Evolutionary conservation across 2,888 invertebrate species (phyloP).

Genomic region (Chrysina gloriosa): DNA sequence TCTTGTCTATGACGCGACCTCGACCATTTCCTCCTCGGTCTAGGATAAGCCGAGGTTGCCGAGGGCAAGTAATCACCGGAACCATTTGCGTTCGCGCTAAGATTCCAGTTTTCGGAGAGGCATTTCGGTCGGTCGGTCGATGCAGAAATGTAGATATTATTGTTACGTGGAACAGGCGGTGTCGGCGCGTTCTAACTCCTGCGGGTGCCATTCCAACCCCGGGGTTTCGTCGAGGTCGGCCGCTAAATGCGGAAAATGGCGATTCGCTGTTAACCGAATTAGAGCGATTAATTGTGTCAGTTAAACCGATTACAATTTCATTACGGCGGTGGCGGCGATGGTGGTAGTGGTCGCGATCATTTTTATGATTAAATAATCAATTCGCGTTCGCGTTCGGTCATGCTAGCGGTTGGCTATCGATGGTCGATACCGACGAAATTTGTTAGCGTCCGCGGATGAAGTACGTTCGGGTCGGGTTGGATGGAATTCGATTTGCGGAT

Average conservation of each 20-base stretch:
- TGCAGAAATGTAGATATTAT: neutral
- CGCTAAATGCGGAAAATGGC: slow-evolving; percentile 52
- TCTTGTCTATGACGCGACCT: slow-evolving; percentile 15
- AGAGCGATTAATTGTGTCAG: slow-evolving; percentile 54
- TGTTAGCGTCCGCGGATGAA: too few relatives aligned
- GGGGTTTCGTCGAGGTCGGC: neutral
- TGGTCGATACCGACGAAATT: neutral
- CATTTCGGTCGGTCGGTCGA: neutral
- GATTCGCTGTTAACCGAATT: slow-evolving; percentile 54
- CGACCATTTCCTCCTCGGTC: slow-evolving; percentile 8
- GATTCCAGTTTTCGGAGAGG: neutral
- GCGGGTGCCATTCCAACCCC: neutral
- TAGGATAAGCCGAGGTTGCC: slow-evolving; percentile 15
- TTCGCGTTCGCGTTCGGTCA: neutral
- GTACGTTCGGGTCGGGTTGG: too few relatives aligned
- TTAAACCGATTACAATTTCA: slow-evolving; percentile 53
- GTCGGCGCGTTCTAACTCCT: neutral
- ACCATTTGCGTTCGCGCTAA: slow-evolving; percentile 1
- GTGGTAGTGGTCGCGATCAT: neutral
- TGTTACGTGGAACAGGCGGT: neutral
- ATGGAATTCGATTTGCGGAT: too few relatives aligned
- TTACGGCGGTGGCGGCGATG: slow-evolving; percentile 14
- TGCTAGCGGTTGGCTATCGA: neutral
- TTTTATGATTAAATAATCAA: slow-evolving; percentile 37
- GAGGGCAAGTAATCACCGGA: slow-evolving; percentile 27